phyloP scores from a whole-genome alignment of 2,113 vertebrate species.

The Periophthalmodon schlosseri region DNA sequence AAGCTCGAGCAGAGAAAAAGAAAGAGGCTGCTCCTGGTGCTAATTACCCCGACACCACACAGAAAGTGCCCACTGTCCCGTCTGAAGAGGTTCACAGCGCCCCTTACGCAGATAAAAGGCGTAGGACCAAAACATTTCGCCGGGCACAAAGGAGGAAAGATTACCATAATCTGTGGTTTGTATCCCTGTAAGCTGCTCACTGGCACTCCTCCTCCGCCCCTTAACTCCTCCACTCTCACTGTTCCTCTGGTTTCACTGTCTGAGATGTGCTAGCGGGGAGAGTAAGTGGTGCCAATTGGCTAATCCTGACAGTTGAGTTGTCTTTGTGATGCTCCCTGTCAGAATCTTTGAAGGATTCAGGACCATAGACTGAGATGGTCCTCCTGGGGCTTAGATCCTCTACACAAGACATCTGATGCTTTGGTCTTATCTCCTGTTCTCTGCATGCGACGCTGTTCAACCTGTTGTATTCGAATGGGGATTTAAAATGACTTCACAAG shows the following conservation, averaged over 20 bases:
- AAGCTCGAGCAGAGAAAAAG: constrained; percentile 99
- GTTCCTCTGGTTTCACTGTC: constrained; percentile 56
- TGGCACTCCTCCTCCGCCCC: constrained; percentile 56
- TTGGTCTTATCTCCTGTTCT: neutral
- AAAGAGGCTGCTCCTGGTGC: constrained; percentile 97
- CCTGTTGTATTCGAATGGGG: neutral
- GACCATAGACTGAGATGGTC: neutral
- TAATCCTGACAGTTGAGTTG: constrained; percentile 90
- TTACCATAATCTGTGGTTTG: constrained; percentile 99
- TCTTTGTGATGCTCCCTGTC: constrained; percentile 93
- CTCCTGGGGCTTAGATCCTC: constrained; percentile 1
- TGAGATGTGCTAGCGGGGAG: constrained; percentile 85
- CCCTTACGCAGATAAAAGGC: constrained; percentile 99
- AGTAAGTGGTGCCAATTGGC: constrained; percentile 86
- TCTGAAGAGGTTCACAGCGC: constrained; percentile 99
- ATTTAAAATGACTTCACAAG: neutral
- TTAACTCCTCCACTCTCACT: constrained; percentile 50
- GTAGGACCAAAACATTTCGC: constrained; percentile 99
- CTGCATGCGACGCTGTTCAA: neutral
- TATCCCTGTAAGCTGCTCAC: constrained; percentile 93
- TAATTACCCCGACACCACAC: constrained; percentile 99
- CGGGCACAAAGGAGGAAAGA: constrained; percentile 92
- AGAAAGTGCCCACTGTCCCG: constrained; percentile 98
- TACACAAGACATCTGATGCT: neutral
- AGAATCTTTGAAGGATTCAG: constrained; percentile 22